These are phyloP conservation scores for Apodemia duryi DNA, from an alignment of 2,888 invertebrate genomes.

Conservation along the genomic window DNA sequence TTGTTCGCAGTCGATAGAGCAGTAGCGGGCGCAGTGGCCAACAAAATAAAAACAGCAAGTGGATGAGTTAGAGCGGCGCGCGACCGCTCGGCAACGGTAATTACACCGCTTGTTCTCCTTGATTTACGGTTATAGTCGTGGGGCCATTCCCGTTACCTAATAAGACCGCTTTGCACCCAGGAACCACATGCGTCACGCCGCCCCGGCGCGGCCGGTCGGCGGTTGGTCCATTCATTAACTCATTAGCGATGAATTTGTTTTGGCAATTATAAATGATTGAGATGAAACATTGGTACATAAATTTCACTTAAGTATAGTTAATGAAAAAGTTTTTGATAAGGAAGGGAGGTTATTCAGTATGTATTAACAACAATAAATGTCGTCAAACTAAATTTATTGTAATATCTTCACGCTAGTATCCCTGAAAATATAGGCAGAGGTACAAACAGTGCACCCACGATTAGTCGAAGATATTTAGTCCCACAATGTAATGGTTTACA, in stretches of 20 bases:
- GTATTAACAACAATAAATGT: too few relatives aligned
- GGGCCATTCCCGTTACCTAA: conserved; percentile 78
- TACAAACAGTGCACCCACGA: too few relatives aligned
- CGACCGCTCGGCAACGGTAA: conserved; percentile 77
- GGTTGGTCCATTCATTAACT: conserved; percentile 67
- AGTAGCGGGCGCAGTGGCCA: conserved; percentile 62
- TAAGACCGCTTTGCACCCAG: conserved; percentile 77
- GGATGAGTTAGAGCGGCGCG: conserved; percentile 76
- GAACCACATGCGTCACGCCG: conserved; percentile 67
- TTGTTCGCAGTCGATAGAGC: conserved; percentile 72
- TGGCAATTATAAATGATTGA: conserved; percentile 66
- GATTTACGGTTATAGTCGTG: conserved; percentile 80
- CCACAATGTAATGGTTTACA: too few relatives aligned
- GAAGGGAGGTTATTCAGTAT: too few relatives aligned
- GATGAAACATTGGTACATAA: conserved; percentile 40
- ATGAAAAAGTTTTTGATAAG: background rate
- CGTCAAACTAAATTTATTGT: too few relatives aligned
- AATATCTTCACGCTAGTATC: too few relatives aligned
- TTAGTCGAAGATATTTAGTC: too few relatives aligned
- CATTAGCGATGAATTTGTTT: conserved; percentile 72
- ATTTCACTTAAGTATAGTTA: background rate
- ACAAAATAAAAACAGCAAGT: conserved; percentile 75
- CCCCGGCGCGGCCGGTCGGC: conserved; percentile 34
- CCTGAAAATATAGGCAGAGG: too few relatives aligned
- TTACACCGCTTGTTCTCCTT: conserved; percentile 80